Evolutionary conservation across 2,797 vertebrate species (phyloP).

Genomic region (Clarias laeviceps): DNA sequence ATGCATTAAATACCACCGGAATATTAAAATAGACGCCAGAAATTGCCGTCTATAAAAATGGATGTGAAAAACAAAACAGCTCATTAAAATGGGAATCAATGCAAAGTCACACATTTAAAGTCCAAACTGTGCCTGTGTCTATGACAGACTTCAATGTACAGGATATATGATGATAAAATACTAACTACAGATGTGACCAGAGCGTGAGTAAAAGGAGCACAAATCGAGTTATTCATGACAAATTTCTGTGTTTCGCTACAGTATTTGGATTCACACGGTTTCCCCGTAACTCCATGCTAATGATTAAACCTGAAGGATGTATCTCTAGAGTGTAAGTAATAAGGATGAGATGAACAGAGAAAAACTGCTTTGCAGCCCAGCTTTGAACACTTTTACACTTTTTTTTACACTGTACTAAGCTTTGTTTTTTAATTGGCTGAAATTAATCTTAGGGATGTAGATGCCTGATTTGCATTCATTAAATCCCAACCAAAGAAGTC

Average conservation of each 20-base stretch:
- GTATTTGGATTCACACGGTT: conserved; percentile 75
- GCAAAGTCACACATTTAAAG: background rate
- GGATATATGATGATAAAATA: background rate
- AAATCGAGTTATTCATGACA: conserved; percentile 53
- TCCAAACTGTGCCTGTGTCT: background rate
- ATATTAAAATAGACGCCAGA: background rate
- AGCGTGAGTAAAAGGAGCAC: conserved; percentile 57
- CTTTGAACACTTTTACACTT: conserved; percentile 94
- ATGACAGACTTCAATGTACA: background rate
- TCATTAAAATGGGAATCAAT: background rate
- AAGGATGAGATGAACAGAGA: conserved; percentile 77
- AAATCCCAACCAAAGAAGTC: conserved; percentile 99
- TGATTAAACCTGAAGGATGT: conserved; percentile 77
- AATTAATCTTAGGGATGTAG: conserved; percentile 99
- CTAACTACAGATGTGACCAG: background rate
- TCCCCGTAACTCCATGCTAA: conserved; percentile 78
- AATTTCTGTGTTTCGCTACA: conserved; percentile 62
- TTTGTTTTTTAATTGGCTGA: conserved; percentile 99
- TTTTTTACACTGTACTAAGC: conserved; percentile 76
- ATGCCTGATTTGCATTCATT: conserved; percentile 99
- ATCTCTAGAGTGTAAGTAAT: conserved; percentile 80
- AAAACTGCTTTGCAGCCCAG: conserved; percentile 78
- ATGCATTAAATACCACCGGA: background rate
- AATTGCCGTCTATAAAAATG: background rate
- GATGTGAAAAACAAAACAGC: background rate